These are phyloP conservation scores for Cyprinus carpio DNA, from an alignment of 2,113 vertebrate genomes.

Conservation along the genomic window DNA sequence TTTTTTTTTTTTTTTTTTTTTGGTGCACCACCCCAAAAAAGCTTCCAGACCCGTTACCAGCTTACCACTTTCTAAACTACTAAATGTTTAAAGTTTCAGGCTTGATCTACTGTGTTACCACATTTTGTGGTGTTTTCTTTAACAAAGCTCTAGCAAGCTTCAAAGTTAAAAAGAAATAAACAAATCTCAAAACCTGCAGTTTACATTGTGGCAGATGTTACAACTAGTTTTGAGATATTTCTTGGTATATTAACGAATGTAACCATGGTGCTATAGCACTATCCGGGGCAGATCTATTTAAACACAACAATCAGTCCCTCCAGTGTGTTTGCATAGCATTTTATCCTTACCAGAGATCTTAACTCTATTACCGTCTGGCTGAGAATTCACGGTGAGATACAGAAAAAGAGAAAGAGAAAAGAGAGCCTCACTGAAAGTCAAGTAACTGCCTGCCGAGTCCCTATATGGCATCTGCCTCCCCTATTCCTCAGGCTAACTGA, in stretches of 20 bases:
- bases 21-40: neutral
- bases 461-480: neutral
- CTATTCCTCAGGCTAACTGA: slow-evolving; percentile 9
- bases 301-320: slow-evolving; percentile 1
- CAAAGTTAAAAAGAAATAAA: neutral
- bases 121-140: neutral
- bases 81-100: slow-evolving; percentile 28
- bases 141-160: neutral
- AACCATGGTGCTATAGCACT: neutral
- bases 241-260: neutral
- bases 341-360: slow-evolving; percentile 36
- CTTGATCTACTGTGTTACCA: slow-evolving; percentile 41
- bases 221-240: slow-evolving; percentile 10
- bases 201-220: slow-evolving; percentile 15
- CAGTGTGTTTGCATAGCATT: slow-evolving; percentile 46
- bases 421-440: slow-evolving; percentile 27
- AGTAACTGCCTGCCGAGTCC: slow-evolving; percentile 11
- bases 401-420: slow-evolving; percentile 1
- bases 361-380: slow-evolving; percentile 3
- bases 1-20: too few species aligned
- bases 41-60: neutral
- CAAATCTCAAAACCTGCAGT: neutral
- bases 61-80: slow-evolving; percentile 42
- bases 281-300: neutral
- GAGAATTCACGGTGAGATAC: slow-evolving; percentile 5